Percentiles rank a stretch among this genome's conserved stretches.
phyloP scores from a whole-genome alignment of 2,888 invertebrate genomes.

The Tipula unca region DNA sequence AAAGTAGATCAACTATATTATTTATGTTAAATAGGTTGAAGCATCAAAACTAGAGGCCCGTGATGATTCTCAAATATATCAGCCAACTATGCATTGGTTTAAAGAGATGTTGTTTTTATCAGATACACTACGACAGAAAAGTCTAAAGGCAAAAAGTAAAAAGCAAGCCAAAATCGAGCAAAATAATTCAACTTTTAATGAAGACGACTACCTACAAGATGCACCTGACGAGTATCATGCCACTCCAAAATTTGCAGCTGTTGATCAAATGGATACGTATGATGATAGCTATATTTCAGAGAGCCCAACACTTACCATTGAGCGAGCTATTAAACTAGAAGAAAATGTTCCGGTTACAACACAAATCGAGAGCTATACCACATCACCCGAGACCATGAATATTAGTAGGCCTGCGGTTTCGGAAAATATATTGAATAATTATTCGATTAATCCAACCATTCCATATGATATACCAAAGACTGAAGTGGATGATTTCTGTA shows the following conservation, averaged over 20 bases:
- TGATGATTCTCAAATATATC: not conserved
- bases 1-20: not conserved
- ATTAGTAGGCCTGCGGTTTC: not conserved
- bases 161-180: not conserved
- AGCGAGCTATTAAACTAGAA: not conserved
- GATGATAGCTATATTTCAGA: not conserved
- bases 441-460: not conserved
- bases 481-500: not conserved
- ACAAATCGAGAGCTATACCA: not conserved
- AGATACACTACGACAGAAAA: not conserved
- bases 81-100: not conserved
- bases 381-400: not conserved
- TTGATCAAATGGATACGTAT: not conserved
- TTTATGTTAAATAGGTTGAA: not conserved
- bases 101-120: not conserved
- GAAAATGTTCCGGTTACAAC: not conserved
- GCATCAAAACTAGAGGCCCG: not conserved
- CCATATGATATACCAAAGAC: not conserved
- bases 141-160: not conserved
- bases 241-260: not conserved
- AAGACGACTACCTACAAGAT: not conserved
- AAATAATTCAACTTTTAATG: not conserved
- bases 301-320: not conserved
- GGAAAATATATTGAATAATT: not conserved
- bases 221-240: not conserved